A percentile compares a stretch with the other conserved stretches of the same genome.
phyloP scores from a whole-genome alignment of 1,140 invertebrate species.

The Drosophila trapezifrons region DNA sequence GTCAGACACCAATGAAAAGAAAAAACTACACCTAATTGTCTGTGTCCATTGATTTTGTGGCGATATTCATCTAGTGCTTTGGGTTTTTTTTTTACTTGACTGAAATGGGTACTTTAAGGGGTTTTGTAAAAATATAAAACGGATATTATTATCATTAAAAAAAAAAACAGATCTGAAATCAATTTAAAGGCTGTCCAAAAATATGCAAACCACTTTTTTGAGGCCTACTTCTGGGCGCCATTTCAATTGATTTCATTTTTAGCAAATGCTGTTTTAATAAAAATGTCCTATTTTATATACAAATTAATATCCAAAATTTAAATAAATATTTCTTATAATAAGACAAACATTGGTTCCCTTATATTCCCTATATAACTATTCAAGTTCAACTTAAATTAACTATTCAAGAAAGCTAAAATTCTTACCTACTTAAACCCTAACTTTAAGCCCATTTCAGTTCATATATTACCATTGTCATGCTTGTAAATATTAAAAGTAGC shows the following conservation, averaged over 20 bases:
- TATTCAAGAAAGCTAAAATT: too few relatives aligned
- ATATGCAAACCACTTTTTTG: too few relatives aligned
- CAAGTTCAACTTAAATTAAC: not conserved
- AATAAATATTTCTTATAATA: too few relatives aligned
- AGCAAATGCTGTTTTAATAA: not conserved
- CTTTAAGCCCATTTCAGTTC: constrained; percentile 23
- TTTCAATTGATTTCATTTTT: too few relatives aligned
- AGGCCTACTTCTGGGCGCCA: too few relatives aligned
- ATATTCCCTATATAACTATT: too few relatives aligned
- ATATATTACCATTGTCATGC: not conserved
- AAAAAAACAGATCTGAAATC: not conserved
- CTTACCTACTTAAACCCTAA: not conserved
- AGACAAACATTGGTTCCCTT: not conserved
- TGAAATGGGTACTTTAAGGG: constrained; percentile 25
- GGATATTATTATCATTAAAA: not conserved
- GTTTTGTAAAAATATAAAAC: not conserved
- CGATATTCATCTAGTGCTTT: constrained; percentile 22
- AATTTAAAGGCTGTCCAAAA: not conserved
- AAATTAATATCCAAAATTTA: not conserved
- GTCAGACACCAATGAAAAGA: constrained; percentile 18
- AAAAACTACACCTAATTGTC: constrained; percentile 25
- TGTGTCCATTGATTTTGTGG: constrained; percentile 44
- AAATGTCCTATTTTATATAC: too few relatives aligned
- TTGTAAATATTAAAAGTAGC: constrained; percentile 17
- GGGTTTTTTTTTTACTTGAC: constrained; percentile 2